Evolutionary conservation across 1,140 invertebrate species (phyloP), one percentile per base, ranked within the genome.

Genomic region (Streblospio benedicti): DNA sequence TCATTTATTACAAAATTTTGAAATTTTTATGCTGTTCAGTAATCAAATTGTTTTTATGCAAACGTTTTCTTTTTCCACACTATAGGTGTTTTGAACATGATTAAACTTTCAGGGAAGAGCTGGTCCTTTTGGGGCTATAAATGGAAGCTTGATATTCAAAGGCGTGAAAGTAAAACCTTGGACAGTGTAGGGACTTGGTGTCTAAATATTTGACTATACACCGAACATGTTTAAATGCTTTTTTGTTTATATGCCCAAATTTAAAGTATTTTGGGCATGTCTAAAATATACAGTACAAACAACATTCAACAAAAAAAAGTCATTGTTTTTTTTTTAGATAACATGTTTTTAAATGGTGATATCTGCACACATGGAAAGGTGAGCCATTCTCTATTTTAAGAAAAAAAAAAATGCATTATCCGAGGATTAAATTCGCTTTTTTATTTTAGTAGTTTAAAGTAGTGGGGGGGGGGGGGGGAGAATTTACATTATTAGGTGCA

Each of bases 311-410:
- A n/a, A 18, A 23, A 59, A 59, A 33, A 31, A 14, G 25, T 16
- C 12, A 12, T 9, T 64, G 1, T 32, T 52, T 55, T 57, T 55
- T 25, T 41, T 72, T 45, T 67, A 87, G 71, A 83, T 88, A 41
- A 83, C 85, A n/a, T 84, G 85, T 63, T 73, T 89, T 57, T 82
- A 82, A 41, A 80, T 88, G 87, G 86, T 41, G 86, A 88, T 78
- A 76, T 89, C 59, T 83, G 85, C 61, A 88, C 87, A 76, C 80
- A 81, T 68, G 82, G 83, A 30, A 79, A 80, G 64, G 75, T 76
- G 54, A 62, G 51, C 20, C 51, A 59, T 45, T 25, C 12, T 41
- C 28, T 56, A 43, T 53, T n/a, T n/a, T n/a, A n/a, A n/a, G n/a
- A n/a, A n/a, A n/a, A n/a, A n/a, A n/a, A n/a, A n/a, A n/a, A n/a